Evolutionary conservation across 1,140 invertebrate species (phyloP).

Genomic region (honey bee (Apis mellifera)): Amel_HAv3.1 CM009935.2:6398501-6399000

Average conservation of each 20-base stretch:
- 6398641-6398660: neutral
- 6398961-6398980: neutral
- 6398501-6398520: constrained; percentile 47
- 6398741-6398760: no score
- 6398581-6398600: constrained; percentile 46
- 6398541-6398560: constrained; percentile 53
- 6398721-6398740: no score
- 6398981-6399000: constrained; percentile 1
- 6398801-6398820: no score
- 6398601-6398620: neutral
- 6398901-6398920: neutral
- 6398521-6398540: constrained; percentile 62
- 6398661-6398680: neutral
- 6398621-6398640: neutral
- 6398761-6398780: no score
- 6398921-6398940: neutral
- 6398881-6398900: no score
- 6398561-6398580: constrained; percentile 58
- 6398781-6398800: no score
- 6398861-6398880: no score
- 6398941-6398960: neutral
- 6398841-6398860: no score
- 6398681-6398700: neutral
- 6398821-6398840: no score
- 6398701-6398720: no score